Evolutionary conservation across 2,888 invertebrate species (phyloP).

Genomic region (Formica aserva): DNA sequence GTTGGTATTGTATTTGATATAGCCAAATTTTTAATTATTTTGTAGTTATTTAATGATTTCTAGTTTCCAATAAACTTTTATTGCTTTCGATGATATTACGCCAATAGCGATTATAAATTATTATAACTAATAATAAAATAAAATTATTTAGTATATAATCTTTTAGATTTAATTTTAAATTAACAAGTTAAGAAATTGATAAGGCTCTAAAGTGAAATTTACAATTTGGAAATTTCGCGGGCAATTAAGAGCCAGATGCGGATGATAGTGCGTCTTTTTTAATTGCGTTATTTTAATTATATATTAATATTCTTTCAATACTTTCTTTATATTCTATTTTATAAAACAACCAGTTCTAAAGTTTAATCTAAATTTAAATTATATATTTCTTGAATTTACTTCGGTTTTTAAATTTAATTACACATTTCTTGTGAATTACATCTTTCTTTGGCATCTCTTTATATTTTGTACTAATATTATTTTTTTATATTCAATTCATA

Average conservation of each 20-base stretch:
- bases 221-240: too few relatives aligned
- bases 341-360: background rate
- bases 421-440: background rate
- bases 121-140: background rate
- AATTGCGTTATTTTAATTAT: background rate
- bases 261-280: too few relatives aligned
- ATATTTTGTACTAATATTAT: background rate
- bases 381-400: background rate
- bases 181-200: too few relatives aligned
- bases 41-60: background rate
- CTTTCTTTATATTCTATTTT: background rate
- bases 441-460: background rate
- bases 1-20: background rate
- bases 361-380: background rate
- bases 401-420: background rate
- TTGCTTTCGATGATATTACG: background rate
- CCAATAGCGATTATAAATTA: background rate
- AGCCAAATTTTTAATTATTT: background rate
- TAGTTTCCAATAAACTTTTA: background rate
- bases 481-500: background rate
- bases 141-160: background rate
- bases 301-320: background rate
- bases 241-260: too few relatives aligned
- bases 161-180: background rate
- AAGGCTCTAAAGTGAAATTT: too few relatives aligned